These are phyloP conservation scores for Struthio camelus DNA, from an alignment of 2,113 vertebrate genomes.

Conservation along the genomic window DNA sequence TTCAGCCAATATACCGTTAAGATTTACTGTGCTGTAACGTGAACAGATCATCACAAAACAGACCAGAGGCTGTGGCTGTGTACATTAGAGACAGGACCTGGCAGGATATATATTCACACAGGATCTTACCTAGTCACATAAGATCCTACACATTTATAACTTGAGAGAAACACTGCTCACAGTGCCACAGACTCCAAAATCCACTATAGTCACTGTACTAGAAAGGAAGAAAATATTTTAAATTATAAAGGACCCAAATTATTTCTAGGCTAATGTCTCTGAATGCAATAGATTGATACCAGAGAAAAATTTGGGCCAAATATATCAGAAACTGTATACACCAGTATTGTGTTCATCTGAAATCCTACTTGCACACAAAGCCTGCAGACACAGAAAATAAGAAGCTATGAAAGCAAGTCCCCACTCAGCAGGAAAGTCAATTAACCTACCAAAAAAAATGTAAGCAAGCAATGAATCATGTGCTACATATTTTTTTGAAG, in stretches of 20 bases:
- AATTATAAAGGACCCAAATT: not conserved
- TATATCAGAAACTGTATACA: not conserved
- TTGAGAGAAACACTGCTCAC: not conserved
- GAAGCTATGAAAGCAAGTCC: not conserved
- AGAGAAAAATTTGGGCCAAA: not conserved
- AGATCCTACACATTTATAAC: not conserved
- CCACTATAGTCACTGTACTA: not conserved
- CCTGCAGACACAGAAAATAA: not conserved
- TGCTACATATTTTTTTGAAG: constrained; percentile 9
- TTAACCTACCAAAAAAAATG: not conserved
- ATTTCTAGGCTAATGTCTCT: not conserved
- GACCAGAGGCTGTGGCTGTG: not conserved
- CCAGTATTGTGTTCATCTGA: not conserved
- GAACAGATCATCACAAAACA: not conserved
- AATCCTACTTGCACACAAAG: not conserved
- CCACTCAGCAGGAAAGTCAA: not conserved
- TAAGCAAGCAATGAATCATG: not conserved
- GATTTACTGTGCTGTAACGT: not conserved
- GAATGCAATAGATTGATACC: not conserved
- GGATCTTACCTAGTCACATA: not conserved
- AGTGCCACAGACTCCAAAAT: not conserved
- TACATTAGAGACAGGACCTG: not conserved
- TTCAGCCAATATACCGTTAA: not conserved
- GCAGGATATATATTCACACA: not conserved
- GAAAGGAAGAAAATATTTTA: not conserved